Evolutionary conservation across 2,888 invertebrate genomes (phyloP).

Genomic region (Melipona bicolor): DNA sequence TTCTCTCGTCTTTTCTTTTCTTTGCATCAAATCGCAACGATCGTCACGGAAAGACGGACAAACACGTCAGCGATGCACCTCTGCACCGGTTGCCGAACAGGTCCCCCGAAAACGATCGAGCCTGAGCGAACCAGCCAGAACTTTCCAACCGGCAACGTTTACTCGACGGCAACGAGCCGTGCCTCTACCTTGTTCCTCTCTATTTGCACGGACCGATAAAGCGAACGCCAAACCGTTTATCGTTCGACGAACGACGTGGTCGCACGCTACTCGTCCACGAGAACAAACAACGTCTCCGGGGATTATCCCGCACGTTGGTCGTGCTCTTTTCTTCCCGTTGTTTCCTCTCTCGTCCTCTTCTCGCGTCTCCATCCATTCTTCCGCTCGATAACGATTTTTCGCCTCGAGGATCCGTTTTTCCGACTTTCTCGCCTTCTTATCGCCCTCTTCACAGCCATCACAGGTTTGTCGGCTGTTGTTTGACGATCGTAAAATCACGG

Average conservation of each 20-base stretch:
- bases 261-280: constrained; percentile 37
- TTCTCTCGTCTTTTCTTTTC: too few relatives aligned
- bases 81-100: background rate
- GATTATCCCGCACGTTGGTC: constrained; percentile 54
- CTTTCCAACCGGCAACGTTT: constrained; percentile 62
- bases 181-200: constrained; percentile 64
- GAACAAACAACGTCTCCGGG: constrained; percentile 49
- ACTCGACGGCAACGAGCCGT: constrained; percentile 48
- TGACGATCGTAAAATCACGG: constrained; percentile 73
- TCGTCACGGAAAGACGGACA: background rate
- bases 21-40: background rate
- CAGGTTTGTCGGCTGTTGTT: constrained; percentile 67
- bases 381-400: constrained; percentile 69
- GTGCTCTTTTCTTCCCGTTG: constrained; percentile 19
- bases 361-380: background rate
- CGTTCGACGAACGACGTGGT: constrained; percentile 51
- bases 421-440: constrained; percentile 41
- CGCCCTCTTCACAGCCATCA: constrained; percentile 16
- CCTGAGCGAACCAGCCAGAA: constrained; percentile 30
- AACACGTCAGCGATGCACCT: background rate
- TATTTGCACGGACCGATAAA: constrained; percentile 75
- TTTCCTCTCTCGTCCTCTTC: constrained; percentile 11
- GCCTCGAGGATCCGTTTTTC: constrained; percentile 16
- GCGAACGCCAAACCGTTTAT: constrained; percentile 69
- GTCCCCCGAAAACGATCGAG: too few relatives aligned